Evolutionary conservation across 2,113 vertebrate species (phyloP), one percentile per base, ranked within the genome.

Genomic region (Brachyistius frenatus): DNA sequence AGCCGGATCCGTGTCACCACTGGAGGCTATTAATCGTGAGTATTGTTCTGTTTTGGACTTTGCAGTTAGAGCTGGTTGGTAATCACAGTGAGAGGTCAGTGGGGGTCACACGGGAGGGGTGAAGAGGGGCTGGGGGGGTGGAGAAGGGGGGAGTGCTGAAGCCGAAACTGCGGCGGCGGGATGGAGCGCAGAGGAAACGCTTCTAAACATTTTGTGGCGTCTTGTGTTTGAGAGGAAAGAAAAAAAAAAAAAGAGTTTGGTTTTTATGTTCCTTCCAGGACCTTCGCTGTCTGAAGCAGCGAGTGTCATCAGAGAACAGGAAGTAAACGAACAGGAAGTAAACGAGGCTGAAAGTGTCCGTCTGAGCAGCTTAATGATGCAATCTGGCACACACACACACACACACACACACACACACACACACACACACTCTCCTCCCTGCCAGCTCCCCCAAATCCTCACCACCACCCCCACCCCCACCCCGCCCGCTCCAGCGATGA

Each of bases 321-420:
- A 44, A 23, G 47, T 31, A 5, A n/a, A 72, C 66, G 47, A 65
- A 75, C n/a, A 67, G 75, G 10, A 44, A 23, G 47, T 31, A 5
- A n/a, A 72, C 66, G 47, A 65, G 56, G 2, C 76, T 73, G 78
- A 76, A 84, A 86, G 80, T 80, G 84, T 14, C 81, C 23, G 73
- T 84, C 75, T 81, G 86, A 88, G 83, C 58, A 1, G 78, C 71
- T 81, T 83, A 82, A 87, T 90, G 92, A 92, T 91, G 91, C 88
- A 92, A 90, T 84, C 80, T 73, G 80, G 73, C 72, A 87, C 74
- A 83, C 56, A 70, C 1, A 33, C 50, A 65, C 41, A 49, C 10
- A 39, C 50, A 15, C 46, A 3, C 3, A 1, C 36, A 39, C 58
- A 14, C 32, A 5, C 11, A 33, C 56, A 5, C 36, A 23, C 23